phyloP scores from a whole-genome alignment of 2,113 vertebrate genomes.

The Mellivora capensis region DNA sequence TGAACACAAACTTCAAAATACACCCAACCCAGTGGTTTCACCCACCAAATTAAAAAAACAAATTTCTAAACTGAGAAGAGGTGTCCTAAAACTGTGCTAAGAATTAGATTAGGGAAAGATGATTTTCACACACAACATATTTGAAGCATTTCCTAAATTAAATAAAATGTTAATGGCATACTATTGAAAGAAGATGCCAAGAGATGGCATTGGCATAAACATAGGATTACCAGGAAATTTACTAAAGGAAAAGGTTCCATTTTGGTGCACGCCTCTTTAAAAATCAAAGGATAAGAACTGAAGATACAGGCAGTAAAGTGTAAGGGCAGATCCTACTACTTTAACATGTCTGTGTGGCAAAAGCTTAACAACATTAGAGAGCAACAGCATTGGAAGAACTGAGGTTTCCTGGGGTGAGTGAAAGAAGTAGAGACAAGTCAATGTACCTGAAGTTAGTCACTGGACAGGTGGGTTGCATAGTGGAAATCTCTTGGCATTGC shows the following conservation, averaged over 20 bases:
- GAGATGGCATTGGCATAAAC: not conserved
- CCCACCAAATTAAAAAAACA: not conserved
- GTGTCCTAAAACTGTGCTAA: not conserved
- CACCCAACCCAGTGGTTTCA: rapidly evolving
- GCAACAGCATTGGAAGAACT: not conserved
- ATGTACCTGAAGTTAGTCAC: not conserved
- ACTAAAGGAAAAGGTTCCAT: not conserved
- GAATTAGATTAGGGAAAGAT: not conserved
- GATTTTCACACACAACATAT: not conserved
- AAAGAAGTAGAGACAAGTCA: not conserved
- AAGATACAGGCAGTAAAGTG: not conserved
- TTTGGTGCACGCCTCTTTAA: not conserved
- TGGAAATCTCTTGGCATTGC: not conserved
- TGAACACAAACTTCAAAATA: not conserved
- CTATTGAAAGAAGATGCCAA: not conserved
- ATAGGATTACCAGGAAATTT: not conserved
- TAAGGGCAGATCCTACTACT: not conserved
- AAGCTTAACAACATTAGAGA: not conserved
- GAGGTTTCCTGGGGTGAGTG: not conserved
- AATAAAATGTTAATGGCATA: not conserved
- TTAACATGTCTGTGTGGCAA: not conserved
- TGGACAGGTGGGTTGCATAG: not conserved
- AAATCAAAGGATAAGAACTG: not conserved
- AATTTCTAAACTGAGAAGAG: not conserved
- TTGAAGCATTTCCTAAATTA: not conserved